Evolutionary conservation across 2,113 vertebrate genomes (phyloP), one percentile per base, ranked within the genome.

Genomic region (Haemorhous mexicanus): DNA sequence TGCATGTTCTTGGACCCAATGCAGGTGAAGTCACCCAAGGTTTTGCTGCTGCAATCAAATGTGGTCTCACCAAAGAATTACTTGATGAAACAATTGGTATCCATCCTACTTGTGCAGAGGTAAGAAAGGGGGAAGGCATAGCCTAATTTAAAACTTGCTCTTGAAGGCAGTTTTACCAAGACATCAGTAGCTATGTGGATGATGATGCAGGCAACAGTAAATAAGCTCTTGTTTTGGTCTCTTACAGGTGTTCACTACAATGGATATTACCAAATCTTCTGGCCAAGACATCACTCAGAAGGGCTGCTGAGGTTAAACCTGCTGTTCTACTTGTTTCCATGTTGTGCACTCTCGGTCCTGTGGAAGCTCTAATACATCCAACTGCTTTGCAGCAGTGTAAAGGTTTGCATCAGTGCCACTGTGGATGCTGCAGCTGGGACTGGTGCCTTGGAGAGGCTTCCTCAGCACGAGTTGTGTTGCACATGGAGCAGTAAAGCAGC

Each of bases 271-370:
- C 17, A 99, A 99, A 96, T 91, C 98, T 2, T 99, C 99, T 1
- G 99, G 99, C 35, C 98, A 98, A 61, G 98, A 98, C 97, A 98
- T 99, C 98, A 88, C 89, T 11, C 97, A 98, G 94, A 78, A 97
- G 4, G 99, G 99, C 76, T 99, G 99, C 99, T 99, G 99, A 99
- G 99, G 99, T 98, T 99, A 99, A 98, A 93, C 97, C 98, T 98
- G 98, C 99, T 99, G 98, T 28, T 89, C 89, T 98, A 97, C 90
- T 35, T 97, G 82, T 93, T 95, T 84, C 97, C 97, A 95, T 89
- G 83, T 89, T 96, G 56, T 32, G 6, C 43, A 67, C 53, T 5
- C 53, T 83, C 79, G 26, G n/a, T 96, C 95, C 84, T 96, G 74
- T 76, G 93, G 94, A 91, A 94, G 94, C 82, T 70, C 62, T 73